Conservation (phyloP, 1,140 invertebrate genomes). For the Sipha flava region DNA sequence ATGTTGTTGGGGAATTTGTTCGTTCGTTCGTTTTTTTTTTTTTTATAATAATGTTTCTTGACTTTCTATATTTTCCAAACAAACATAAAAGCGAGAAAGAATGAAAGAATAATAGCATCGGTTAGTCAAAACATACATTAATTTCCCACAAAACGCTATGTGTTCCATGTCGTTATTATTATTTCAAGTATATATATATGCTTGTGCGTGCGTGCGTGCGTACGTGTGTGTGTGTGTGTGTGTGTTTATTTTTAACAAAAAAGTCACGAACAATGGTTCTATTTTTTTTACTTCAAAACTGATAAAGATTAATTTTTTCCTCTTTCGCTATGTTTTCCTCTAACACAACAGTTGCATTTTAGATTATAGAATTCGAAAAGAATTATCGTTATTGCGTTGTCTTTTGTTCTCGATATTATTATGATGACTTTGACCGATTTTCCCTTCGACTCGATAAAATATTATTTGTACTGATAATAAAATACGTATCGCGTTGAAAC, state of each 20-base stretch:
- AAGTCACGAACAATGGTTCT: slow-evolving; percentile 11
- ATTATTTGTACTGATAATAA: too few species aligned
- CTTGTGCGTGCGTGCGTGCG: too few species aligned
- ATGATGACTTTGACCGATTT: background rate
- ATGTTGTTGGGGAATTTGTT: background rate
- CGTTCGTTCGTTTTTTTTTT: too few species aligned
- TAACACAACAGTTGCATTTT: background rate
- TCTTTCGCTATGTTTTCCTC: background rate
- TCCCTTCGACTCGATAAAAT: background rate
- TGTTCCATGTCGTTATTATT: background rate
- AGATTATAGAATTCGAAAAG: background rate
- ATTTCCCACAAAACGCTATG: background rate
- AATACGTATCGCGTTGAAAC: too few species aligned
- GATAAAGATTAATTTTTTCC: background rate
- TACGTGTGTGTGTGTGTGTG: too few species aligned
- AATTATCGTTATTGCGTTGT: background rate
- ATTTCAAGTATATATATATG: background rate
- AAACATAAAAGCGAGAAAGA: background rate
- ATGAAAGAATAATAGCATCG: background rate
- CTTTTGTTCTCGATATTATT: background rate
- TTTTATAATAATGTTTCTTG: background rate
- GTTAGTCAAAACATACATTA: background rate
- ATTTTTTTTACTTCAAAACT: background rate
- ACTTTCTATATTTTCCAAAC: background rate
- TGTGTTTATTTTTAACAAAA: background rate